These are phyloP conservation scores for Hemicentrotus pulcherrimus DNA, from an alignment of 35 echinoderm and acorn worm species.

Conservation along the genomic window DNA sequence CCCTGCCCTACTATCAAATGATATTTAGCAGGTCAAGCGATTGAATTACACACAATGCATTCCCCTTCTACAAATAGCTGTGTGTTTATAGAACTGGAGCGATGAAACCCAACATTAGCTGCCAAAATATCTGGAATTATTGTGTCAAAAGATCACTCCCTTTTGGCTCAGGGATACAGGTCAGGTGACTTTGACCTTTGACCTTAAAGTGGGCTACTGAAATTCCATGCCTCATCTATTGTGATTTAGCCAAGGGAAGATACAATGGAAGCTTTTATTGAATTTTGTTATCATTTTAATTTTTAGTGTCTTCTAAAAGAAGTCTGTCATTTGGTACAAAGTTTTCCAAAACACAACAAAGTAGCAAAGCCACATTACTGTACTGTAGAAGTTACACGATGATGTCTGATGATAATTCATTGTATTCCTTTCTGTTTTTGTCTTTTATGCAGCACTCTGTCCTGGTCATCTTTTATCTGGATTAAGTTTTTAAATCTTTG, in stretches of 20 bases:
- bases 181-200: neutral
- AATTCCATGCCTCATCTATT: neutral
- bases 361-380: no score
- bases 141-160: neutral
- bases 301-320: neutral
- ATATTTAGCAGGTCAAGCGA: neutral
- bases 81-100: neutral
- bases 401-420: no score
- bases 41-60: neutral
- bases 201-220: neutral
- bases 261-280: neutral
- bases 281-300: neutral
- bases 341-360: no score
- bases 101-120: neutral
- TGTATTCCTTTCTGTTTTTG: no score
- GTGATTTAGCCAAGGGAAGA: neutral
- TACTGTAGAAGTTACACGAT: no score
- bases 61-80: neutral
- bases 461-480: no score
- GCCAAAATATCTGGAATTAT: neutral
- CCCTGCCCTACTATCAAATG: no score
- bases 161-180: neutral
- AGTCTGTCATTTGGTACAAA: no score
- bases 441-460: no score
- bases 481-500: no score